Base-by-base conservation (phyloP, 1,140 invertebrate genomes). In the Meloidogyne exigua region DNA sequence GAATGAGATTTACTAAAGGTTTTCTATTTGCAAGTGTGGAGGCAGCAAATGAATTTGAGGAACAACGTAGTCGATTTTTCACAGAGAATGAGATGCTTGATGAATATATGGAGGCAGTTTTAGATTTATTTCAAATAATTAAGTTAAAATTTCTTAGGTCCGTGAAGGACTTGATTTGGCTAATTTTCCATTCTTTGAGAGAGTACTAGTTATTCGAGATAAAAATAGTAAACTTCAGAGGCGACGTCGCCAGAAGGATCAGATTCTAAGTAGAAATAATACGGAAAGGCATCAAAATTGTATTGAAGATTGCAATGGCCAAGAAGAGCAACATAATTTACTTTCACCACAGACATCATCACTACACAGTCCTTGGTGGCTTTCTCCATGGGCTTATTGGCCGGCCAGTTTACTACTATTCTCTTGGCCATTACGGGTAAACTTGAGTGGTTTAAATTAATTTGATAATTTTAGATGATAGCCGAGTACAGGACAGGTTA, bases 401-500 rank as follows among this genome's bases (percentile, higher is more conserved):
- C 92, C 89, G 91, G 18, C 89, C 91, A 13, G 93, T 91, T 67
- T 91, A 78, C 88, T 93, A n/a, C 88, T 94, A 23, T 90, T 94
- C 2, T 93, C 92, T 13, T 95, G 93, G 93, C 93, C 73, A 39
- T 72, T 36, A 68, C 5, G 28, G 9, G 66, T 68, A 32, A 18
- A 68, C 4, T 1, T 3, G 2, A 68, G 5, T 18, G 0, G 4
- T n/a, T 25, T 68, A 68, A 9, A 0, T 32, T 18, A 1, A 23
- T 32, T 67, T 67, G 7, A 39, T 39, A 39, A 0, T 93, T 28
- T 89, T 94, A 93, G 63, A 91, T 94, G 70, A 89, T 93, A 36
- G 92, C 93, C 78, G 92, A 94, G 85, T 93, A 92, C 88, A 93
- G 93, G 87, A 94, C 93, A 13, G 92, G 93, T 28, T 92, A 93